These are phyloP conservation scores for Sarcophaga peregrina DNA, from an alignment of 1,140 invertebrate species.

Conservation along the genomic window DNA sequence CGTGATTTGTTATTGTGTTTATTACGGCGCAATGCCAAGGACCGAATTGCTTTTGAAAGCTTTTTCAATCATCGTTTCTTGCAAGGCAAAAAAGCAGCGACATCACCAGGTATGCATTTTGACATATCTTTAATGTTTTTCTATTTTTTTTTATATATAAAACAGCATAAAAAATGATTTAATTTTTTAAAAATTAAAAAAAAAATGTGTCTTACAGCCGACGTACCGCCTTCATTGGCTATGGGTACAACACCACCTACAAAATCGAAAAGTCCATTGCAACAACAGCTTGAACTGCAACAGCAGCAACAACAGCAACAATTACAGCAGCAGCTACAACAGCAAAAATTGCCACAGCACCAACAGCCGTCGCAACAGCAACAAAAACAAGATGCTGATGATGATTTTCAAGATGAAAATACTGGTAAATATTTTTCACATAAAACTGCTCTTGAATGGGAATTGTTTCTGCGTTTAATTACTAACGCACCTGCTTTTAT, in stretches of 20 bases:
- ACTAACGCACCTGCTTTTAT: neutral
- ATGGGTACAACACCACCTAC: slow-evolving; percentile 57
- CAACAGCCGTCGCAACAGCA: slow-evolving; percentile 44
- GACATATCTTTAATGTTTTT: neutral
- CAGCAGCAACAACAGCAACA: slow-evolving; percentile 55
- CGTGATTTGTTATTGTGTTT: slow-evolving; percentile 87
- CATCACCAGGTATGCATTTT: slow-evolving; percentile 56
- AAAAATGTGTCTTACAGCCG: slow-evolving; percentile 49
- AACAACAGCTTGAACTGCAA: slow-evolving; percentile 59
- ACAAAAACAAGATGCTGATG: slow-evolving; percentile 32
- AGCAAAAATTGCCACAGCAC: slow-evolving; percentile 52
- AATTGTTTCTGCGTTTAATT: neutral
- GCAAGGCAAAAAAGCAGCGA: slow-evolving; percentile 72
- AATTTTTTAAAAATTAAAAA: slow-evolving; percentile 23
- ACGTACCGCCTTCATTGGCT: slow-evolving; percentile 54
- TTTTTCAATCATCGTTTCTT: slow-evolving; percentile 95
- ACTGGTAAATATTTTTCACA: slow-evolving; percentile 48
- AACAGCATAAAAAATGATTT: neutral
- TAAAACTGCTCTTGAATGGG: neutral
- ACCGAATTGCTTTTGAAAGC: slow-evolving; percentile 94
- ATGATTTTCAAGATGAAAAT: slow-evolving; percentile 58
- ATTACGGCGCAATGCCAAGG: slow-evolving; percentile 90
- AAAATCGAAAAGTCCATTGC: slow-evolving; percentile 62
- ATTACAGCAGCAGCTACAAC: slow-evolving; percentile 51
- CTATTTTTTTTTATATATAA: neutral